Conservation (phyloP, 2,797 vertebrate species). For the Anguilla obscura region DNA sequence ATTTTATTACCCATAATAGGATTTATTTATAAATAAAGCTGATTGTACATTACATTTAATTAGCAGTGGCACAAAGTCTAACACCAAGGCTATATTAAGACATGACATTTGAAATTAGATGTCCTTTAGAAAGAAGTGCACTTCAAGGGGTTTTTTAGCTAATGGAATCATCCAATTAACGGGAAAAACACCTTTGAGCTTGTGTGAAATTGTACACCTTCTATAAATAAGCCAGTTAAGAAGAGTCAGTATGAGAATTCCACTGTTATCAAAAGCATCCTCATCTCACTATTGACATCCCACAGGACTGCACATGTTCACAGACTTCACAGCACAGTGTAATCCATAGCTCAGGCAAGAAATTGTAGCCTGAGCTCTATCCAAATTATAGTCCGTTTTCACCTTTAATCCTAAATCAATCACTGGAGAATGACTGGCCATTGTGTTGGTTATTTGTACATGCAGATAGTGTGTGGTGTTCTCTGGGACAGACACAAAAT, state of each 20-base stretch:
- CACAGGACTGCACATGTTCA: background rate
- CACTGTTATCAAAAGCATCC: background rate
- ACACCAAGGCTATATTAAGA: background rate
- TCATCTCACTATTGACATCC: background rate
- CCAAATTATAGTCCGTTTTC: background rate
- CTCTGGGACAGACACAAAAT: background rate
- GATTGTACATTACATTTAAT: background rate
- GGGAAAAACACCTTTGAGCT: constrained; percentile 58
- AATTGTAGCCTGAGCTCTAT: background rate
- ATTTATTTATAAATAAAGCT: background rate
- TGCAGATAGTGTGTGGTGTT: background rate
- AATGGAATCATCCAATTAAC: constrained; percentile 69
- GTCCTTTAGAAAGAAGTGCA: background rate
- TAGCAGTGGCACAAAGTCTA: background rate
- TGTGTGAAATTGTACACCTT: constrained; percentile 46
- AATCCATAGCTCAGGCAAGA: background rate
- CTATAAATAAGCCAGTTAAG: constrained; percentile 11
- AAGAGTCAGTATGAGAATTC: constrained; percentile 12
- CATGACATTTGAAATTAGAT: background rate
- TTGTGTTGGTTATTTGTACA: background rate
- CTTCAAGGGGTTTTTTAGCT: constrained; percentile 35
- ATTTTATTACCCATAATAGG: background rate
- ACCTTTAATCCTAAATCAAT: background rate
- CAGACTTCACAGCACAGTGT: background rate
- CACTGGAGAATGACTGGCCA: background rate